phyloP scores from a whole-genome alignment of 2,113 vertebrate genomes.

The Erpornis zantholeuca region DNA sequence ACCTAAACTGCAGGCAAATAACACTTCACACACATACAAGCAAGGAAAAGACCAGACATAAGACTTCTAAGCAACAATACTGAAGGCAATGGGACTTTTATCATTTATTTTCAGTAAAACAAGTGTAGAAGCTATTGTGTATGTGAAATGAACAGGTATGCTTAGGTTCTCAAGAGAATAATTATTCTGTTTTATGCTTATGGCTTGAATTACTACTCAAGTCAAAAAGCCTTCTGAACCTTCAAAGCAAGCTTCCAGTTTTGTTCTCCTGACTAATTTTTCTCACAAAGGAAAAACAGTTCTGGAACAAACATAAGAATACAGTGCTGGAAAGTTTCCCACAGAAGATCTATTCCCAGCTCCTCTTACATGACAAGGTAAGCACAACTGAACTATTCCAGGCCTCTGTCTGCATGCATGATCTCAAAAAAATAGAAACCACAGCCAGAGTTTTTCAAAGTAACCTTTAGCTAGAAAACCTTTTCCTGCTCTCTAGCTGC shows the following conservation, averaged over 20 bases:
- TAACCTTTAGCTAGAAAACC: neutral
- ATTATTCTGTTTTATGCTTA: neutral
- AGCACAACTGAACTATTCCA: neutral
- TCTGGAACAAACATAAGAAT: neutral
- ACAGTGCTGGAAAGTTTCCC: neutral
- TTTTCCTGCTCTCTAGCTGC: neutral
- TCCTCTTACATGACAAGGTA: neutral
- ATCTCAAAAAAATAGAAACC: neutral
- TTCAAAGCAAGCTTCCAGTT: neutral
- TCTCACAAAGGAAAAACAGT: neutral
- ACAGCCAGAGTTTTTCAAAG: neutral
- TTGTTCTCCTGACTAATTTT: neutral
- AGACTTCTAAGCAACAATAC: neutral
- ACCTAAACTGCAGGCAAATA: neutral
- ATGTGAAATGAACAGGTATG: neutral
- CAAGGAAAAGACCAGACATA: neutral
- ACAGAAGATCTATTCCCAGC: neutral
- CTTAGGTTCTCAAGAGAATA: neutral
- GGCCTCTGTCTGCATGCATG: neutral
- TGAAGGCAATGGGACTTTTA: neutral
- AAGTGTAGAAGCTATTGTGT: neutral
- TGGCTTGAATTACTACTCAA: neutral
- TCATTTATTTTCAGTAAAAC: neutral
- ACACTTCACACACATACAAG: neutral
- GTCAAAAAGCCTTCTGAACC: neutral